Conservation (phyloP, 2,888 invertebrate species). For the Miltochrista miniata region DNA sequence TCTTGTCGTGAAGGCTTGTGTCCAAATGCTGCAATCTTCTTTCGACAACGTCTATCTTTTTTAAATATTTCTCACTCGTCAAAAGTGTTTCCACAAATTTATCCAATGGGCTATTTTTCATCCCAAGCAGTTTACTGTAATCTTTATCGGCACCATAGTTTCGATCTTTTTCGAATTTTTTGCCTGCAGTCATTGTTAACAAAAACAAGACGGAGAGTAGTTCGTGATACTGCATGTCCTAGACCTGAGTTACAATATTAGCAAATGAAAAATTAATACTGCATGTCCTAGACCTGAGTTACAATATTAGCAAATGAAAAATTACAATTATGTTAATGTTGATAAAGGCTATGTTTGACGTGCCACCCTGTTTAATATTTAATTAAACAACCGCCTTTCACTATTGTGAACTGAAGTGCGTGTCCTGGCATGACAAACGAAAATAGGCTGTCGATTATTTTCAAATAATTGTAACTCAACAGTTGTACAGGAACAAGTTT, state of each 20-base stretch:
- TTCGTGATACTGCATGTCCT: neutral
- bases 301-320: slow-evolving; percentile 3
- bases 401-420: neutral
- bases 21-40: slow-evolving; percentile 61
- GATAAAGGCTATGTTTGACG: neutral
- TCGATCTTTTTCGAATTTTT: neutral
- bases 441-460: neutral
- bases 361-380: neutral
- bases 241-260: neutral
- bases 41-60: slow-evolving; percentile 64
- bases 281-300: neutral
- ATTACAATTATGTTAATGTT: neutral
- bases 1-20: slow-evolving; percentile 57
- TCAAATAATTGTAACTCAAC: no score
- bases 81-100: slow-evolving; percentile 69
- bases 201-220: neutral
- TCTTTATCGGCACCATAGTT: neutral
- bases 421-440: neutral
- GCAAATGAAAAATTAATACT: slow-evolving; percentile 2
- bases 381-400: neutral
- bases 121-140: neutral
- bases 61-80: slow-evolving; percentile 65
- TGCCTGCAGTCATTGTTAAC: neutral
- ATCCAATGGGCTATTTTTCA: slow-evolving; percentile 61
- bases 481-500: no score